These are phyloP conservation scores for Atherinosoma microstoma DNA, from an alignment of 2,797 vertebrate species.

Conservation along the genomic window DNA sequence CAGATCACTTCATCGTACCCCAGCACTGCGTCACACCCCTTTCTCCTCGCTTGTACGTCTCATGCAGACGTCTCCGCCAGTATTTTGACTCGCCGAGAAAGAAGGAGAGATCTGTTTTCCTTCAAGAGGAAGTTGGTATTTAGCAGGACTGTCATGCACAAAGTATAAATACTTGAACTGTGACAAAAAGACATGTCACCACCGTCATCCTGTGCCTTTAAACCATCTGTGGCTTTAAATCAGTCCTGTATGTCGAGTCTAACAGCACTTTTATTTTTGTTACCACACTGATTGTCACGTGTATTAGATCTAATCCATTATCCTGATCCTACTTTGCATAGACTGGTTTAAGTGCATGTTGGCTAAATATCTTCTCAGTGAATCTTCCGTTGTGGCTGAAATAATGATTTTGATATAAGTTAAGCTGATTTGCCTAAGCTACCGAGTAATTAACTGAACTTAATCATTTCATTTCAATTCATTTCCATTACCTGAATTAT, in stretches of 20 bases:
- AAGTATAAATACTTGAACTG: slow-evolving; percentile 36
- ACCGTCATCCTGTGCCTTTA: neutral
- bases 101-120: slow-evolving; percentile 46
- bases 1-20: slow-evolving; percentile 72
- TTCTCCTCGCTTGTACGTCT: slow-evolving; percentile 40
- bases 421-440: slow-evolving; percentile 82
- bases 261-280: slow-evolving; percentile 65
- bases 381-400: slow-evolving; percentile 70
- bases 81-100: slow-evolving; percentile 65
- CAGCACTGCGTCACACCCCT: slow-evolving; percentile 57
- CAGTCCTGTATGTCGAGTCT: slow-evolving; percentile 41
- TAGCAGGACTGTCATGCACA: slow-evolving; percentile 37
- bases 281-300: slow-evolving; percentile 43
- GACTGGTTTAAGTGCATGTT: slow-evolving; percentile 71
- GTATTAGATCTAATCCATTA: slow-evolving; percentile 69
- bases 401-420: slow-evolving; percentile 79
- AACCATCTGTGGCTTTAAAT: slow-evolving; percentile 60
- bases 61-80: slow-evolving; percentile 32
- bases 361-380: slow-evolving; percentile 70
- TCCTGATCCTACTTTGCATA: slow-evolving; percentile 67
- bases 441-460: slow-evolving; percentile 80
- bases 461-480: slow-evolving; percentile 84
- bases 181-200: slow-evolving; percentile 46
- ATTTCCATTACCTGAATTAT: slow-evolving; percentile 79
- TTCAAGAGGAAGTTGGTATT: slow-evolving; percentile 40